These are phyloP conservation scores for Falco cherrug DNA, from an alignment of 2,797 vertebrate genomes.

Conservation along the genomic window DNA sequence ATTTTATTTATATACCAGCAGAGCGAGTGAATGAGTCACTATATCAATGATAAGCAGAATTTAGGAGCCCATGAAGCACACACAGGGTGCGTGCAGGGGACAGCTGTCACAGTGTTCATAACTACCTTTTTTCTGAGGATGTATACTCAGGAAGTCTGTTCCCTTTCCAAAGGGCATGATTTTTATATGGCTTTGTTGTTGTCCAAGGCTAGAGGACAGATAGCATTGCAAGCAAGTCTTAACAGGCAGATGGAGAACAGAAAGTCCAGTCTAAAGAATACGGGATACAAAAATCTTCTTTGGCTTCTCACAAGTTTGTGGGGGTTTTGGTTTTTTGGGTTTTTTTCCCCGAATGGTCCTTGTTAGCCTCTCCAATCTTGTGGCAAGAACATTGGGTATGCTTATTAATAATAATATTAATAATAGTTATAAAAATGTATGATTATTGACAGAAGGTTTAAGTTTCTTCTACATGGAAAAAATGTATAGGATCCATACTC, in stretches of 20 bases:
- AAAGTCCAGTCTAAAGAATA: background rate
- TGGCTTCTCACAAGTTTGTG: background rate
- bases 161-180: background rate
- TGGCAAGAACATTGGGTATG: background rate
- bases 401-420: too few relatives aligned
- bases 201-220: background rate
- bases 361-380: background rate
- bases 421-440: background rate
- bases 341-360: background rate
- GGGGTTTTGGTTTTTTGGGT: background rate
- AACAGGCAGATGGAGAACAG: background rate
- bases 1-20: background rate
- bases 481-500: background rate
- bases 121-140: background rate
- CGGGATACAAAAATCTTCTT: background rate
- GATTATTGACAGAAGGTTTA: background rate
- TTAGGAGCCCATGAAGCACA: background rate
- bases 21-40: background rate
- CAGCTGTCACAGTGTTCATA: background rate
- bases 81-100: rapidly evolving
- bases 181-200: background rate
- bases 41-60: background rate
- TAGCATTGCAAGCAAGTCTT: background rate
- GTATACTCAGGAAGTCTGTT: background rate
- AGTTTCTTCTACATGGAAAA: background rate